phyloP scores from a whole-genome alignment of 2,888 invertebrate species.

The Scotopteryx bipunctaria region DNA sequence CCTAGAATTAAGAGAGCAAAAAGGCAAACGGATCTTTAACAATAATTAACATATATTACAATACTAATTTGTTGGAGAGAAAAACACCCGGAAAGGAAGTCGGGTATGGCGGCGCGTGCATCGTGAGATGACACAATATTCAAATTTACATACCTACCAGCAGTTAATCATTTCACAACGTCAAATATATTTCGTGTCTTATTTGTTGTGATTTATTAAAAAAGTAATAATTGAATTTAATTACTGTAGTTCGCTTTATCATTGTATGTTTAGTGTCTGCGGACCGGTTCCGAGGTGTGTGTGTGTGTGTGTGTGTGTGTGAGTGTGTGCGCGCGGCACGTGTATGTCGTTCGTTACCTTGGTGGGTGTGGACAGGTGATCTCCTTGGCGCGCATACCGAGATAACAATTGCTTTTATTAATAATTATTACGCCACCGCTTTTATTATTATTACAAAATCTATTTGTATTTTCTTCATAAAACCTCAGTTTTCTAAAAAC shows the following conservation, averaged over 20 bases:
- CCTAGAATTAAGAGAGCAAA: conserved; percentile 74
- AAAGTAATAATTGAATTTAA: conserved; percentile 43
- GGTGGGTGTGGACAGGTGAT: conserved; percentile 56
- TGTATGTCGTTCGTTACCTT: conserved; percentile 42
- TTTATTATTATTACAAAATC: too few species aligned
- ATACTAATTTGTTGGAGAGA: conserved; percentile 62
- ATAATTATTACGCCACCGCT: too few species aligned
- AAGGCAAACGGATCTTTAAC: conserved; percentile 65
- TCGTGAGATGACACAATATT: conserved; percentile 50
- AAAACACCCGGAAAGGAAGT: conserved; percentile 58
- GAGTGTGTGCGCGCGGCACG: conserved; percentile 10
- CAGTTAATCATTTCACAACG: conserved; percentile 55
- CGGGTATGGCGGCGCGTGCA: conserved; percentile 50
- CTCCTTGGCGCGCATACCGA: conserved; percentile 38
- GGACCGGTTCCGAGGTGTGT: conserved; percentile 1
- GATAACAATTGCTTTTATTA: conserved; percentile 4
- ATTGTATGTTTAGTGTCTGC: conserved; percentile 8
- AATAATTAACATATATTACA: conserved; percentile 73
- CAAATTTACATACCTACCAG: conserved; percentile 52
- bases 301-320: conserved; percentile 6
- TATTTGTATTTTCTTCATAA: too few species aligned
- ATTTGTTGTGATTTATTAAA: conserved; percentile 46
- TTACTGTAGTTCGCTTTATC: conserved; percentile 31
- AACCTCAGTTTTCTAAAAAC: too few species aligned
- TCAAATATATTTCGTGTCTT: conserved; percentile 43